Evolutionary conservation across 2,888 invertebrate genomes (phyloP), one percentile per base, ranked within the genome.

Genomic region (Graphium colonna): DNA sequence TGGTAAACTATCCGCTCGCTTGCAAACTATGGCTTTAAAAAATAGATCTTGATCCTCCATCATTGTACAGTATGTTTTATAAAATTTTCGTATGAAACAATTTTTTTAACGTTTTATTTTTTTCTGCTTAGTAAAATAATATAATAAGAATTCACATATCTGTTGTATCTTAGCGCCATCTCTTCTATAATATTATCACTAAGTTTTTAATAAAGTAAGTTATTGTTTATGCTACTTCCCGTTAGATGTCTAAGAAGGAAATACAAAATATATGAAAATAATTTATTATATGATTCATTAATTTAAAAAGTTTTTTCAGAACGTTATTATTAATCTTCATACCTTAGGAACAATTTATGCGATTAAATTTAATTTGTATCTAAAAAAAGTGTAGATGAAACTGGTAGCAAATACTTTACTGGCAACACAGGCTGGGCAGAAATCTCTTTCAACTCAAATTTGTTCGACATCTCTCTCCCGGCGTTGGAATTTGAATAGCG

Each of bases 341-440:
- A 21, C n/a, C 13, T 18, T 12, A n/a, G n/a, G n/a, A 39, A 12
- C 3, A 45, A 38, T 13, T 31, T 33, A 13, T 12, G n/a, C 12
- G 10, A 13, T 13, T 17, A 17, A 39, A 18, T 3, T 40, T 48
- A 16, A 18, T 13, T 33, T 33, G n/a, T 21, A 38, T 16, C 40
- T 33, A 18, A 3, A 46, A 46, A 17, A 13, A 21, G 44, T 38
- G 33, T 28, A 17, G 15, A 36, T 44, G 3, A 48, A 48, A 49
- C 18, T 48, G 41, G 15, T 44, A 45, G 42, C 44, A 26, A 28
- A 40, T 26, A 16, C 40, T 26, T 13, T 28, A 13, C 15, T 41
- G 71, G 82, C 77, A 84, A 82, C 79, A 71, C 76, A 36, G 17
- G 47, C 61, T 75, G 77, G 79, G 70, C 83, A 83, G 81, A 79